These are phyloP conservation scores for Chrysina gloriosa DNA, from an alignment of 2,888 invertebrate species.

Conservation along the genomic window DNA sequence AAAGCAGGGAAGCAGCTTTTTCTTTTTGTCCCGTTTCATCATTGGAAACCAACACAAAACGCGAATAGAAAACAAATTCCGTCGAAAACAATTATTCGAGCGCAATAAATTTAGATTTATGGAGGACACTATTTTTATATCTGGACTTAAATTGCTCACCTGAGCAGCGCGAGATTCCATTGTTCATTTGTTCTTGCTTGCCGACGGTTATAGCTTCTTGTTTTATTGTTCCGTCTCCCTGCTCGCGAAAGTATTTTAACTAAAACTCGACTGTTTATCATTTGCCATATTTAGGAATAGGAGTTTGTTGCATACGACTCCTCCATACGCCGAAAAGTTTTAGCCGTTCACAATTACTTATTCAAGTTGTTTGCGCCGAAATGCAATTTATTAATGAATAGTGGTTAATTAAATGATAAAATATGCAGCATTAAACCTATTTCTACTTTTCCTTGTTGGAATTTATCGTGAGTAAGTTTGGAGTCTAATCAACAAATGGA, in stretches of 20 bases:
- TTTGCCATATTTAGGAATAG: not conserved
- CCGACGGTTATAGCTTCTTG: not conserved
- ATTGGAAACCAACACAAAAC: not conserved
- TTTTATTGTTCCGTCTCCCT: not conserved
- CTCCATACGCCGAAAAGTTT: not conserved
- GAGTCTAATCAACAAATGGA: too few species aligned
- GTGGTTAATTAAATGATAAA: slow-evolving; percentile 1
- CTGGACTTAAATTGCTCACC: slow-evolving; percentile 1
- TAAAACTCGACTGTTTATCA: not conserved
- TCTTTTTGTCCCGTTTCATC: too few species aligned
- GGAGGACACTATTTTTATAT: slow-evolving; percentile 10
- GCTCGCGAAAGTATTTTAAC: slow-evolving; percentile 7
- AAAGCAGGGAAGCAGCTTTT: too few species aligned
- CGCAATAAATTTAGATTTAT: slow-evolving; percentile 10
- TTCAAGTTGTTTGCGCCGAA: not conserved
- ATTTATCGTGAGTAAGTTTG: too few species aligned
- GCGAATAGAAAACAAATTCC: not conserved
- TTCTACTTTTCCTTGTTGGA: too few species aligned
- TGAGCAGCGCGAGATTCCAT: not conserved
- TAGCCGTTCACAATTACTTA: not conserved
- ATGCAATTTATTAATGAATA: not conserved
- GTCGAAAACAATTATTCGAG: slow-evolving; percentile 10
- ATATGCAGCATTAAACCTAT: slow-evolving; percentile 3
- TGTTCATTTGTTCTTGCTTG: slow-evolving; percentile 13
- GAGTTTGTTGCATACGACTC: not conserved